phyloP scores from a whole-genome alignment of 1,140 invertebrate species.

The Trichoplusia ni region DNA sequence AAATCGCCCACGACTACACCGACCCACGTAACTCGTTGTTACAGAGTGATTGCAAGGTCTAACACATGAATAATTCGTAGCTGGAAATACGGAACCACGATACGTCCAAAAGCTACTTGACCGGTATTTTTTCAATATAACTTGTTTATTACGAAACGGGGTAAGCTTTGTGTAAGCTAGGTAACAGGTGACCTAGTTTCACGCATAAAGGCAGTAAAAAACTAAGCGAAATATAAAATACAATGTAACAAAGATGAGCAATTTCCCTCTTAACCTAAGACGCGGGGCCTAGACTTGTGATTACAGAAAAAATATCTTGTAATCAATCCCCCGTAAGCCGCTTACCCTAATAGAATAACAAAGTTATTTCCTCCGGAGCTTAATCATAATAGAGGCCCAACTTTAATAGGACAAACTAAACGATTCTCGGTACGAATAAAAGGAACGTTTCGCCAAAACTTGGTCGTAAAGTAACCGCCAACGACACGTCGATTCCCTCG shows the following conservation, averaged over 20 bases:
- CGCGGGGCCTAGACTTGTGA: background rate
- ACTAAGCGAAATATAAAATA: constrained; percentile 12
- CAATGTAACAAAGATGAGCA: constrained; percentile 5
- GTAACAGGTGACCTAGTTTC: constrained; percentile 12
- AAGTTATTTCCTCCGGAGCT: background rate
- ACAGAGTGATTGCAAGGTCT: no score
- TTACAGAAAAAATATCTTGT: constrained; percentile 10
- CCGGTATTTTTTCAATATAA: constrained; percentile 23
- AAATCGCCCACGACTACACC: no score
- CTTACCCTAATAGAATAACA: constrained; percentile 16
- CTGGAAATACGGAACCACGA: no score
- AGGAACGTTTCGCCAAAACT: constrained; percentile 1
- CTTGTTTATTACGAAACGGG: constrained; percentile 23
- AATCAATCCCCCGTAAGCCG: constrained; percentile 6
- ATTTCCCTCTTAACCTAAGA: constrained; percentile 8
- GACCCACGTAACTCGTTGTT: no score
- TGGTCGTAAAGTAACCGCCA: background rate
- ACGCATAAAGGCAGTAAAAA: background rate
- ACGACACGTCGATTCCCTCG: constrained; percentile 4
- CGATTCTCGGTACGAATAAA: constrained; percentile 4
- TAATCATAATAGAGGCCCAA: constrained; percentile 4
- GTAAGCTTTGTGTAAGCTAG: constrained; percentile 7
- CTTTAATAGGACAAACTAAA: constrained; percentile 13
- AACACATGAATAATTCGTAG: no score
- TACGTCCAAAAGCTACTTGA: constrained; percentile 15